Conservation (phyloP, 2,888 invertebrate genomes). For the Scrobipalpa costella region DNA sequence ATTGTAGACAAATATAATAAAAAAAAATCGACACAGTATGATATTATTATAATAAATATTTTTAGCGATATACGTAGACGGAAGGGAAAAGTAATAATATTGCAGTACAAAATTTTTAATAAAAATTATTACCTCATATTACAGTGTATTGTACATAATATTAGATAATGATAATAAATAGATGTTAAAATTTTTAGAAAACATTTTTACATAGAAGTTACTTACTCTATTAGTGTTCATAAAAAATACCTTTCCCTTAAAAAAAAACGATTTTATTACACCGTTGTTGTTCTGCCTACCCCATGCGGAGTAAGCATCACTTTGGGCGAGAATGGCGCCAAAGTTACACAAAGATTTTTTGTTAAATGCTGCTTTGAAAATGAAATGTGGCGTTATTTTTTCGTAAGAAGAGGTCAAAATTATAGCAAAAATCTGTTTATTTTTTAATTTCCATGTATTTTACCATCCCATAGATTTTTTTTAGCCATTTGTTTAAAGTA, state of each 20-base stretch:
- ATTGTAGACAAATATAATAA: slow-evolving; percentile 27
- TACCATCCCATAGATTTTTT: not conserved
- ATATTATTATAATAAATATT: slow-evolving; percentile 49
- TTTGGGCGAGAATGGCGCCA: not conserved
- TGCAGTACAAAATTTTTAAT: slow-evolving; percentile 53
- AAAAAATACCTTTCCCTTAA: not conserved
- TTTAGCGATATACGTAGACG: slow-evolving; percentile 25
- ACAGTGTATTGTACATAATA: slow-evolving; percentile 75
- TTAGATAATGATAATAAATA: slow-evolving; percentile 30
- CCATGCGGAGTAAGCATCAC: not conserved
- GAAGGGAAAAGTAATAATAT: slow-evolving; percentile 35
- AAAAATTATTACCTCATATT: slow-evolving; percentile 65
- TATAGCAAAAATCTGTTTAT: no score
- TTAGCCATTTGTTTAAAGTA: slow-evolving; percentile 38
- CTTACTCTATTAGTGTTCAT: slow-evolving; percentile 48
- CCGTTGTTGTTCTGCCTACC: not conserved
- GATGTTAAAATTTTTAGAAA: slow-evolving; percentile 47
- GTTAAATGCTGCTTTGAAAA: slow-evolving; percentile 31
- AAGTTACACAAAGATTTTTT: not conserved
- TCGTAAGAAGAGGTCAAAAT: no score
- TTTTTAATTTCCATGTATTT: no score
- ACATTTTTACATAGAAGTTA: slow-evolving; percentile 53
- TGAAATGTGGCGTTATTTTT: no score
- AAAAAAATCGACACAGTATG: slow-evolving; percentile 52
- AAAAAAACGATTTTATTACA: no score